Base-by-base conservation (phyloP, 2,797 vertebrate genomes). In the Sarcoramphus papa region DNA sequence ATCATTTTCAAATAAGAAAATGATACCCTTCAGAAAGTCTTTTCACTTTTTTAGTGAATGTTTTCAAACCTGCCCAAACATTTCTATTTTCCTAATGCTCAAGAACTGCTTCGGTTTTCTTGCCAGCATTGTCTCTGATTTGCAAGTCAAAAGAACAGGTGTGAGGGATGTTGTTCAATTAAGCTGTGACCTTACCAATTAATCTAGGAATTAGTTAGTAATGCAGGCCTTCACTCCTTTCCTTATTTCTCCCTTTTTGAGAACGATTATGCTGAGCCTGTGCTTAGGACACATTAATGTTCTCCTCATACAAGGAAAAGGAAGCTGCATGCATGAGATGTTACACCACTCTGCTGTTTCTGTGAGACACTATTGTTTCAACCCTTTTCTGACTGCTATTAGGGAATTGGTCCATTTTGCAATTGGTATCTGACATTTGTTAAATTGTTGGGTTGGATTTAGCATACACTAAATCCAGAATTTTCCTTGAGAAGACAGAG, bases 1-100 rank as follows among this genome's bases (percentile, higher is more conserved):
- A 94, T 96, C 14, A 41, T 68, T 95, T 93, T 89, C 91, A 93
- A 89, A 84, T 59, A 41, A 62, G 59, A 89, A 93, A 94, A 76
- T 41, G 3, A 89, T 93, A 91, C n/a, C 16, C 17, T 82, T 89
- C 51, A 87, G 59, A 91, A 89, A 69, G 47, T 24, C 53, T 83
- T 82, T 65, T 88, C 40, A 59, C 14, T 48, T 43, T 82, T 91
- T 85, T 64, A 76, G 19, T 8, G 27, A 50, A 40, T n/a, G 20
- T 86, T 91, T 94, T 95, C 31, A 81, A 95, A 78, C 37, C 69
- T 91, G 4, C 6, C 21, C 43, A 62, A 82, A 93, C 30, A 62
- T 41, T 74, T 80, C 19, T 79, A 3, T 72, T 90, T 95, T 85
- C 27, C 18, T 79, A 85, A 81, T 2, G 6, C 19, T 88, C 19